Percentiles rank a stretch among this genome's conserved stretches.
Conservation (phyloP, 2,888 invertebrate species). For the Amiota mariae region DNA sequence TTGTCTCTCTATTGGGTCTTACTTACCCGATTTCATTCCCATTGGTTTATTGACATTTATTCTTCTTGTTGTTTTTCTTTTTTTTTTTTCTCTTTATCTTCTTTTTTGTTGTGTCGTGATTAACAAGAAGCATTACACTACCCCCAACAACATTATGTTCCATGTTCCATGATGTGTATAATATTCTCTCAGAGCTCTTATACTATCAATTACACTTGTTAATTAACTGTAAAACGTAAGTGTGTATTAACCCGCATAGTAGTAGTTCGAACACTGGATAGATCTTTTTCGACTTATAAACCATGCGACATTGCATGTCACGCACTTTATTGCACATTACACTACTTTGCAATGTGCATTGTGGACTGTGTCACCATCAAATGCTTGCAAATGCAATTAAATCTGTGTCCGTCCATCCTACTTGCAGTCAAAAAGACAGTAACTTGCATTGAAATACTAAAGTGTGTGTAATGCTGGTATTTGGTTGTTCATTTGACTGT, state of each 20-base stretch:
- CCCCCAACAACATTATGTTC: too few relatives aligned
- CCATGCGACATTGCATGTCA: neutral
- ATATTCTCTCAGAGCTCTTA: conserved; percentile 17
- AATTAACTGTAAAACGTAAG: conserved; percentile 50
- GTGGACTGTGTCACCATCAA: too few relatives aligned
- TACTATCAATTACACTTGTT: conserved; percentile 65
- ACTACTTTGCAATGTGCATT: neutral
- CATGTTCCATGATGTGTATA: neutral
- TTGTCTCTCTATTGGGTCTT: neutral
- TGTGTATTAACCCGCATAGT: conserved; percentile 17
- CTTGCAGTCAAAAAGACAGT: neutral
- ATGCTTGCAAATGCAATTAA: conserved; percentile 16
- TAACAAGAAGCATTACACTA: conserved; percentile 2
- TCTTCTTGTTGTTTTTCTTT: too few relatives aligned
- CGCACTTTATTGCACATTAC: neutral
- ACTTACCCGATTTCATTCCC: conserved; percentile 20
- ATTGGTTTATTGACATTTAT: conserved; percentile 54
- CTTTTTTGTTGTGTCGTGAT: conserved; percentile 7
- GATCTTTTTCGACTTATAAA: neutral
- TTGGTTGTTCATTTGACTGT: conserved; percentile 12
- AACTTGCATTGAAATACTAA: too few relatives aligned
- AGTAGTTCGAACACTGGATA: too few relatives aligned
- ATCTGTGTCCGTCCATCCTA: neutral
- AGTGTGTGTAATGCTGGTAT: too few relatives aligned
- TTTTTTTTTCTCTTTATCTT: too few relatives aligned